Evolutionary conservation across 2,797 vertebrate genomes (phyloP).

Genomic region (Falco rusticolus): DNA sequence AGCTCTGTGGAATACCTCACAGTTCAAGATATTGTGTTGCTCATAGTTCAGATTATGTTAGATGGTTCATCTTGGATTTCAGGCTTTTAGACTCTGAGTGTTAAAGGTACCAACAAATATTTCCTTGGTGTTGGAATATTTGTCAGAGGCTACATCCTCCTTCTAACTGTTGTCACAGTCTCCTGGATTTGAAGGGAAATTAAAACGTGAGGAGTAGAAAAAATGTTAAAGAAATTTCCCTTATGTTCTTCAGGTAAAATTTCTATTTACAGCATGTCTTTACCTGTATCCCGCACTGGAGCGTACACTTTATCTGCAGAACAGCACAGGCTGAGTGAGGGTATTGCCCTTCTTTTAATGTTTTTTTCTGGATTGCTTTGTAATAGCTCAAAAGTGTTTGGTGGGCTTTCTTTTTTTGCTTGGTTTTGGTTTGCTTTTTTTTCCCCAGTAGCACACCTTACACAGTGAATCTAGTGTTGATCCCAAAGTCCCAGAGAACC

Average conservation of each 20-base stretch:
- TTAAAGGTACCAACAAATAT: neutral
- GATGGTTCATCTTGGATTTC: neutral
- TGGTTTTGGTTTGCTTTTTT: too few relatives aligned
- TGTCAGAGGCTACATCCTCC: neutral
- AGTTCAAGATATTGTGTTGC: neutral
- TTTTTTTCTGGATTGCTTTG: neutral
- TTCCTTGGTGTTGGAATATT: neutral
- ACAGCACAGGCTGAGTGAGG: neutral
- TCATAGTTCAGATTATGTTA: neutral
- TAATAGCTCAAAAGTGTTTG: neutral
- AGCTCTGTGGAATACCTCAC: neutral
- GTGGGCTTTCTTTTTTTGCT: neutral
- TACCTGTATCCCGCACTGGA: neutral
- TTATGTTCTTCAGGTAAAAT: neutral
- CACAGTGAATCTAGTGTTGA: neutral
- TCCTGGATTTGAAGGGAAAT: neutral
- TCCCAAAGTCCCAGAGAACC: neutral
- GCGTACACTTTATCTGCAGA: neutral
- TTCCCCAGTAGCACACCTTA: neutral
- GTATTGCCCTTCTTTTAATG: neutral
- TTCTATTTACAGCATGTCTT: neutral
- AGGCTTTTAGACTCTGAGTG: neutral
- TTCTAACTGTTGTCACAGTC: neutral
- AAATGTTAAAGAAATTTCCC: neutral
- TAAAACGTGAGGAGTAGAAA: neutral